A percentile compares a stretch with the other conserved stretches of the same genome.
phyloP scores from a whole-genome alignment of 2,888 invertebrate genomes.

The Seira ritae region DNA sequence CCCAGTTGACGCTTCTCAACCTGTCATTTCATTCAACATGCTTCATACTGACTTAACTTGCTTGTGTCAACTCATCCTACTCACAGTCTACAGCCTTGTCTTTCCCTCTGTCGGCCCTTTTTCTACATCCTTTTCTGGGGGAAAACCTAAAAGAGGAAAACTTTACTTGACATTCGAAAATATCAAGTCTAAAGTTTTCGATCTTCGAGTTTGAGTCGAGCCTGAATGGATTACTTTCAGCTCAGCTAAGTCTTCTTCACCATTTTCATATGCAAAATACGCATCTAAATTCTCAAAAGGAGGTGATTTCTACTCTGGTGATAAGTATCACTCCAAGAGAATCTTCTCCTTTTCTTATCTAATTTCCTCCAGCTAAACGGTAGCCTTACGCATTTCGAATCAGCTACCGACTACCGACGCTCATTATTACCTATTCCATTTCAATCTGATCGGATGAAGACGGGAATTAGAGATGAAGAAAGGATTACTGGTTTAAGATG shows the following conservation, averaged over 20 bases:
- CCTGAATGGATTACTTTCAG: too few relatives aligned
- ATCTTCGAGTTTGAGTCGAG: too few relatives aligned
- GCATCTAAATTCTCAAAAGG: too few relatives aligned
- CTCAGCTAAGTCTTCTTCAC: too few relatives aligned
- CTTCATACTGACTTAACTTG: slow-evolving; percentile 35
- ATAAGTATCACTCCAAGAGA: too few relatives aligned
- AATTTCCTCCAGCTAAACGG: slow-evolving; percentile 8
- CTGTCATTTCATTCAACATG: slow-evolving; percentile 61
- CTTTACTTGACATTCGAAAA: slow-evolving; percentile 13
- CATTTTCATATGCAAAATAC: too few relatives aligned
- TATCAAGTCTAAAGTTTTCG: too few relatives aligned
- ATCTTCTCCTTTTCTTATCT: neutral
- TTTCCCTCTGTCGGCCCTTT: slow-evolving; percentile 51
- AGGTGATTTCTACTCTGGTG: too few relatives aligned
- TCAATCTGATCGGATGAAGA: neutral
- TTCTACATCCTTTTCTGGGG: slow-evolving; percentile 53
- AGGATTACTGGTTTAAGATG: neutral
- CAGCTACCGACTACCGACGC: neutral
- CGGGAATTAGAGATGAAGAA: neutral
- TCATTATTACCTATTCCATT: neutral
- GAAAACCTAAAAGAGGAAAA: slow-evolving; percentile 35
- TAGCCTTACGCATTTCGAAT: neutral
- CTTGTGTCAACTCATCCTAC: slow-evolving; percentile 36
- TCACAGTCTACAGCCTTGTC: slow-evolving; percentile 26
- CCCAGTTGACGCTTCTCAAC: slow-evolving; percentile 61